Evolutionary conservation across 2,113 vertebrate genomes (phyloP).

Genomic region (Crypturellus undulatus): DNA sequence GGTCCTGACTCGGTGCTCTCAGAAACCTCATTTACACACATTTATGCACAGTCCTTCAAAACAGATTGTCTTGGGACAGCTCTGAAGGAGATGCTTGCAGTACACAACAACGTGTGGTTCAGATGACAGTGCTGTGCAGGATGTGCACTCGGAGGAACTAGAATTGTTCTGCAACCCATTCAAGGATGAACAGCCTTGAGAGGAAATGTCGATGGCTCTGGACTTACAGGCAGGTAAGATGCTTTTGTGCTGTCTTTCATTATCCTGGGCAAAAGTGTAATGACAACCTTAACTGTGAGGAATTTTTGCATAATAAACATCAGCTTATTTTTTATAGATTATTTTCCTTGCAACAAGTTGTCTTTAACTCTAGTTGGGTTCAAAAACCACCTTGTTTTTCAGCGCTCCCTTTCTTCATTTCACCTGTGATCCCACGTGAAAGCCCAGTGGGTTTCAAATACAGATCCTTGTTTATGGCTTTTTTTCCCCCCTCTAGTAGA

Average conservation of each 20-base stretch:
- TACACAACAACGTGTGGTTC: not conserved
- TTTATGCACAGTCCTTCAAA: not conserved
- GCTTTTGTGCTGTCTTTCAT: not conserved
- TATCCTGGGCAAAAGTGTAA: not conserved
- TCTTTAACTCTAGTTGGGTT: not conserved
- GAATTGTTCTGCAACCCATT: not conserved
- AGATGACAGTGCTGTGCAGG: not conserved
- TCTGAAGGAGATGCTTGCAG: not conserved
- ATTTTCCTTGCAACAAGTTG: not conserved
- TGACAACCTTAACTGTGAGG: not conserved
- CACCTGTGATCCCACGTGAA: not conserved
- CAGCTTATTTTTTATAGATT: not conserved
- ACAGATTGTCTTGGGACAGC: not conserved
- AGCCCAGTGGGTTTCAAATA: not conserved
- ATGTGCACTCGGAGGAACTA: not conserved
- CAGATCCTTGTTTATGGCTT: not conserved
- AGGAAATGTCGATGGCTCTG: not conserved
- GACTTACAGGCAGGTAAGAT: constrained; percentile 4
- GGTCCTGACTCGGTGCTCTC: not conserved
- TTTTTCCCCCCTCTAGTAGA: not conserved
- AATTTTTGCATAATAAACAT: not conserved
- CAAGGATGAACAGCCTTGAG: not conserved
- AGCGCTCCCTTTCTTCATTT: not conserved
- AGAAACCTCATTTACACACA: not conserved
- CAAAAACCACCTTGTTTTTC: not conserved